These are phyloP conservation scores for western clawed frog (Xenopus tropicalis) DNA, from an alignment of 2,113 vertebrate genomes.

Conservation along the genomic window UCB_Xtro_10.0 CM004451.2:26138501-26139000, in stretches of 20 bases:
- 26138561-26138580: no score
- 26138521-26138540: no score
- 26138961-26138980: no score
- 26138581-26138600: no score
- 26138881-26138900: background rate
- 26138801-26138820: conserved; percentile 5
- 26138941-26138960: no score
- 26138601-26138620: no score
- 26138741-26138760: conserved; percentile 13
- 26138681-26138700: conserved; percentile 37
- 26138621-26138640: conserved; percentile 4
- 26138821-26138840: conserved; percentile 18
- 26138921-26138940: no score
- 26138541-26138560: no score
- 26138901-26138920: background rate
- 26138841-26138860: conserved; percentile 20
- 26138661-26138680: background rate
- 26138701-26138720: conserved; percentile 24
- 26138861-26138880: background rate
- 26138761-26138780: background rate
- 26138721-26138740: conserved; percentile 17
- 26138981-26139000: background rate
- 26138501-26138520: no score
- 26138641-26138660: background rate
- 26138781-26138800: conserved; percentile 21